Percentiles rank a stretch among this genome's conserved stretches.
Evolutionary conservation across 2,888 invertebrate genomes (phyloP).

Genomic region (Seladonia tumulorum): DNA sequence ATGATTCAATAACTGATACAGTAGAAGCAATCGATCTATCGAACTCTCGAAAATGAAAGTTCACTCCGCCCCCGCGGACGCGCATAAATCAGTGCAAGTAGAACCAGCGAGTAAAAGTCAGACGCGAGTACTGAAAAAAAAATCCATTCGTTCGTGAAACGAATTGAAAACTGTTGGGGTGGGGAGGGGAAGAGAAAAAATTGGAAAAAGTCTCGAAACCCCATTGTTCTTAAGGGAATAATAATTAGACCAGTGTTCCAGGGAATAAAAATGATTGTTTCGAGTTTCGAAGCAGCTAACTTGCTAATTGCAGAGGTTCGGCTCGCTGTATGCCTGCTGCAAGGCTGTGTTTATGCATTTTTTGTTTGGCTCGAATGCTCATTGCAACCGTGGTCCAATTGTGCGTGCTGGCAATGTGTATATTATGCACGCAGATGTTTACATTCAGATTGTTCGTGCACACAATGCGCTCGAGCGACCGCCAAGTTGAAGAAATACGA

Average conservation of each 20-base stretch:
- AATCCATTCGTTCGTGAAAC: background rate
- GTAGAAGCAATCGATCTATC: background rate
- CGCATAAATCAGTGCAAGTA: background rate
- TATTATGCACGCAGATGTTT: slow-evolving; percentile 10
- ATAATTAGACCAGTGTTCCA: background rate
- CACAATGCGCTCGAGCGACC: background rate
- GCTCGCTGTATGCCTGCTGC: background rate
- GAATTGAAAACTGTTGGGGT: background rate
- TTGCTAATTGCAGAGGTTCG: background rate
- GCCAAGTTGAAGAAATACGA: background rate
- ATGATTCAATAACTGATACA: background rate
- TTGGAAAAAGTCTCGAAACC: background rate
- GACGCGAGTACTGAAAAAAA: background rate
- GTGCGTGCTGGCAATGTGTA: slow-evolving; percentile 7
- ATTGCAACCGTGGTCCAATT: slow-evolving; percentile 6
- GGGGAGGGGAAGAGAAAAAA: too few relatives aligned
- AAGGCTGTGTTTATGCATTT: slow-evolving; percentile 3
- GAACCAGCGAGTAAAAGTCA: background rate
- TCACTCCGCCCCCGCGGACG: background rate
- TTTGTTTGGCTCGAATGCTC: slow-evolving; percentile 4
- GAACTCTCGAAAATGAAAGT: background rate
- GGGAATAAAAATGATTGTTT: background rate
- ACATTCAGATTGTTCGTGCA: background rate
- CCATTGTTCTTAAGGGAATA: background rate
- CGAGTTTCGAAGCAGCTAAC: background rate